A percentile compares a stretch with the other conserved stretches of the same genome.
These are phyloP conservation scores for Gasterosteus aculeatus DNA, from an alignment of 2,113 vertebrate species.

Conservation along the genomic window DNA sequence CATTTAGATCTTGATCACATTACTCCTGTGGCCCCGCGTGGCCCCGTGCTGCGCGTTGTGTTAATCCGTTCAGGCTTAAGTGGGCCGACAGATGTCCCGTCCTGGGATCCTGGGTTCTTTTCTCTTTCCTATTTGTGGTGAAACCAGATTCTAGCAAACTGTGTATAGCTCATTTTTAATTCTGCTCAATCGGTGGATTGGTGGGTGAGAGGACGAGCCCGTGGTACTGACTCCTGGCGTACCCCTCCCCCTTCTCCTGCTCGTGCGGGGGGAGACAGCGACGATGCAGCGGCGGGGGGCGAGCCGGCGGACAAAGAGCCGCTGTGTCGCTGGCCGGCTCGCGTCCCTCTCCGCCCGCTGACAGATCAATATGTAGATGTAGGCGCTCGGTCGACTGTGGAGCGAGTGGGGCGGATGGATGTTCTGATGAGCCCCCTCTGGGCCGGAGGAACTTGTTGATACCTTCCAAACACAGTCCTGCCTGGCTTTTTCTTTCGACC, in stretches of 20 bases:
- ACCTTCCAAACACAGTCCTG: conserved; percentile 7
- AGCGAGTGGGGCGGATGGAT: conserved; percentile 14
- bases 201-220: not conserved
- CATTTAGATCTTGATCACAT: conserved; percentile 1
- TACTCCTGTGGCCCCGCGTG: not conserved
- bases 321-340: conserved; percentile 49
- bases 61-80: conserved; percentile 28
- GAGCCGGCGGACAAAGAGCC: conserved; percentile 45
- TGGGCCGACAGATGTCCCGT: conserved; percentile 28
- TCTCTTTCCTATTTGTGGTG: not conserved
- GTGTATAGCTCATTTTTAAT: not conserved
- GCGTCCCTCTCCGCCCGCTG: conserved; percentile 26
- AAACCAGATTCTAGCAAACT: not conserved
- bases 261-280: not conserved
- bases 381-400: conserved; percentile 21
- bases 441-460: conserved; percentile 24
- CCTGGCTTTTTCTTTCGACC: not conserved
- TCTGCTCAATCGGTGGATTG: not conserved
- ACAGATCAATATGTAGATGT: conserved; percentile 49
- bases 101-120: not conserved
- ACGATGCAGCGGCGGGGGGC: conserved; percentile 1
- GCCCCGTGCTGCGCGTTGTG: not conserved
- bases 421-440: conserved; percentile 4
- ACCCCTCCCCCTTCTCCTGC: conserved; percentile 14
- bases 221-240: not conserved